Percentiles rank a stretch among this genome's conserved stretches.
These are phyloP conservation scores for Ligdia adustata DNA, from an alignment of 2,888 invertebrate genomes.

Conservation along the genomic window DNA sequence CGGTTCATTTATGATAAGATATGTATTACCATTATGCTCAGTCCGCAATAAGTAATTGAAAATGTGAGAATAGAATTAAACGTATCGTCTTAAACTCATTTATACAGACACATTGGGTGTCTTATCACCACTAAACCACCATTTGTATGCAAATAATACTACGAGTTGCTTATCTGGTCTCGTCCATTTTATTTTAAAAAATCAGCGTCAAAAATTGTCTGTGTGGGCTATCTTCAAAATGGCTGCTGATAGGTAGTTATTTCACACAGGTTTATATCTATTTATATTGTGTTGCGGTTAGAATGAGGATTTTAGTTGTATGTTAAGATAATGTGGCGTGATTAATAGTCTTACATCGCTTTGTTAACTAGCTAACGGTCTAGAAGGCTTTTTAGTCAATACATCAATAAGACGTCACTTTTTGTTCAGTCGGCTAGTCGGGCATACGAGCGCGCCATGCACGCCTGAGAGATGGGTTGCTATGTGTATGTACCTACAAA, in stretches of 20 bases:
- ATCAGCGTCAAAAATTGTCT: slow-evolving; percentile 29
- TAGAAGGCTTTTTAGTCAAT: slow-evolving; percentile 66
- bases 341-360: slow-evolving; percentile 67
- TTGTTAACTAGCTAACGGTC: slow-evolving; percentile 73
- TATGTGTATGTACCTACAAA: slow-evolving; percentile 54
- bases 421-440: slow-evolving; percentile 51
- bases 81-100: slow-evolving; percentile 41
- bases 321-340: slow-evolving; percentile 55
- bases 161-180: slow-evolving; percentile 44
- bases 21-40: slow-evolving; percentile 28
- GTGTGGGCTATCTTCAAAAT: slow-evolving; percentile 34
- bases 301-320: slow-evolving; percentile 30
- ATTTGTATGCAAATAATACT: slow-evolving; percentile 62
- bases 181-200: slow-evolving; percentile 41
- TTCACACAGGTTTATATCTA: slow-evolving; percentile 8
- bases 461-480: slow-evolving; percentile 43
- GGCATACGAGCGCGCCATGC: slow-evolving; percentile 20
- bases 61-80: slow-evolving; percentile 33
- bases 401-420: slow-evolving; percentile 77
- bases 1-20: slow-evolving; percentile 31
- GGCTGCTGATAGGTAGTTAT: slow-evolving; percentile 12
- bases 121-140: slow-evolving; percentile 49
- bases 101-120: slow-evolving; percentile 45
- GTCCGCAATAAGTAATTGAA: slow-evolving; percentile 30
- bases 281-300: slow-evolving; percentile 12